Conservation (phyloP, 2,888 invertebrate genomes). For the Zootermopsis nevadensis region DNA sequence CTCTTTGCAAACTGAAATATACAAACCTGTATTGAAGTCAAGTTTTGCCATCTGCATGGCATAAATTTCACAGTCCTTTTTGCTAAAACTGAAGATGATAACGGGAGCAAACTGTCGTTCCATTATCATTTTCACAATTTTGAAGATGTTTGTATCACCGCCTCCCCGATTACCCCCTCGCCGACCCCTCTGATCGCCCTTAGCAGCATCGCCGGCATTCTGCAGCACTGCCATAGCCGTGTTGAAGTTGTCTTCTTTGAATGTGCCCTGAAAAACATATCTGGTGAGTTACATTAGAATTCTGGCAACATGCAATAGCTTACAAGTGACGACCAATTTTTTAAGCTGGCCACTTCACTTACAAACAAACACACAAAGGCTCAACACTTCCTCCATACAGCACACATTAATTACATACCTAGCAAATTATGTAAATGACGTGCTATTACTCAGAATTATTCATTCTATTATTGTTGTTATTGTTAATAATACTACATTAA, state of each 20-base stretch:
- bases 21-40: slow-evolving; percentile 89
- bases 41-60: slow-evolving; percentile 97
- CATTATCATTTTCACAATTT: slow-evolving; percentile 99
- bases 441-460: too few species aligned
- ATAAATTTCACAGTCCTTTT: slow-evolving; percentile 97
- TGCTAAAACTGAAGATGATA: slow-evolving; percentile 97
- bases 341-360: too few species aligned
- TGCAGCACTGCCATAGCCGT: slow-evolving; percentile 95
- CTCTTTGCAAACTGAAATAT: too few species aligned
- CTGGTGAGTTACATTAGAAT: too few species aligned
- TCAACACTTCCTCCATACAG: too few species aligned
- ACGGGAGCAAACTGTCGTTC: slow-evolving; percentile 97
- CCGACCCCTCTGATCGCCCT: slow-evolving; percentile 80
- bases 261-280: slow-evolving; percentile 75
- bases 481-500: too few species aligned
- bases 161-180: slow-evolving; percentile 74
- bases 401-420: too few species aligned
- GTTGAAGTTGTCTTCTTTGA: slow-evolving; percentile 97
- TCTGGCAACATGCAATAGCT: too few species aligned
- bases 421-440: too few species aligned
- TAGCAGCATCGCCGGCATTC: slow-evolving; percentile 83
- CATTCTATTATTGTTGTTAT: too few species aligned
- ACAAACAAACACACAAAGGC: too few species aligned
- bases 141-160: slow-evolving; percentile 85
- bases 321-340: too few species aligned